A percentile compares a stretch with the other conserved stretches of the same genome.
Conservation (phyloP, 1,140 invertebrate genomes). For the Euura lappo region DNA sequence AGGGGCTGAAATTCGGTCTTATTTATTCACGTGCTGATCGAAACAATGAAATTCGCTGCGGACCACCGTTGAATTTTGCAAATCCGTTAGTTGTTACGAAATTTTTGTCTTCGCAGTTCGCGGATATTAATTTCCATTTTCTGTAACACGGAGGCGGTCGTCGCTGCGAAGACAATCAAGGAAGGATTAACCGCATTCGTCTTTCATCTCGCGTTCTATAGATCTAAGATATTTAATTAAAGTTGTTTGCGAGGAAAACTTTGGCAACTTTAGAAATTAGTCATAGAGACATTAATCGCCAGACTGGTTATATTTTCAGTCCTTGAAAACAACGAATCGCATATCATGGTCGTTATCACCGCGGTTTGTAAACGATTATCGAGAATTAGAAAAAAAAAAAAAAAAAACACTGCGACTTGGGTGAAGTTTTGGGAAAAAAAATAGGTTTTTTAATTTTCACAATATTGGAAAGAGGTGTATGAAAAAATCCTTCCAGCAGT, state of each 20-base stretch:
- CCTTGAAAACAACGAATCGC: neutral
- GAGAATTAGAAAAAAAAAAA: neutral
- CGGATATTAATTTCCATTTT: neutral
- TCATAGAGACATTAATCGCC: neutral
- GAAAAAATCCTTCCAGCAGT: too few species aligned
- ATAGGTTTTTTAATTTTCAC: too few species aligned
- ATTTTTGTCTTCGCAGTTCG: too few species aligned
- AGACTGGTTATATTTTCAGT: neutral
- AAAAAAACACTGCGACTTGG: too few species aligned
- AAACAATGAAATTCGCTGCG: too few species aligned
- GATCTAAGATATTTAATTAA: neutral
- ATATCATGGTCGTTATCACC: neutral
- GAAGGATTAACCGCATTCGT: constrained; percentile 5
- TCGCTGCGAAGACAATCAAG: constrained; percentile 8
- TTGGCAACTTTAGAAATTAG: constrained; percentile 3
- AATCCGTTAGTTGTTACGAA: too few species aligned
- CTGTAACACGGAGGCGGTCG: neutral
- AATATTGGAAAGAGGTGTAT: too few species aligned
- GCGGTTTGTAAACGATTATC: neutral
- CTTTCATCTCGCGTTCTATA: neutral
- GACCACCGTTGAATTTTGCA: too few species aligned
- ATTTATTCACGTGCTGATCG: too few species aligned
- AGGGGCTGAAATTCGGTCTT: too few species aligned
- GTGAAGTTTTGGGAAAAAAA: too few species aligned
- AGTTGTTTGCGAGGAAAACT: constrained; percentile 5